These are phyloP conservation scores for Anorthoa munda DNA, from an alignment of 2,888 invertebrate genomes.

Conservation along the genomic window DNA sequence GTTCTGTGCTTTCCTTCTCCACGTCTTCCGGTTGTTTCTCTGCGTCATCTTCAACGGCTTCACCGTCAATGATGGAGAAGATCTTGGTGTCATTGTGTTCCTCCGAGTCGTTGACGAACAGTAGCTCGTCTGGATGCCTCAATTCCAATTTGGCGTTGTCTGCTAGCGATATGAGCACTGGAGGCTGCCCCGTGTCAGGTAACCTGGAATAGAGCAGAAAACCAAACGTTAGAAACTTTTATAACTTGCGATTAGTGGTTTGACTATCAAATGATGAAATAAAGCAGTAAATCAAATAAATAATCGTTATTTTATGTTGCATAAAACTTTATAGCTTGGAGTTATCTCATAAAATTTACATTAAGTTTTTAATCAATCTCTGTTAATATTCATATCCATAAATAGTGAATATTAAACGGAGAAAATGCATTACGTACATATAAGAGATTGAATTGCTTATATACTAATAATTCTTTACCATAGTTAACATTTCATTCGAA, in stretches of 20 bases:
- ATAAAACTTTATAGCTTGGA: slow-evolving; percentile 6
- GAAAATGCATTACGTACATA: slow-evolving; percentile 8
- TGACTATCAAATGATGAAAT: slow-evolving; percentile 1
- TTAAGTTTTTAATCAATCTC: slow-evolving; percentile 10
- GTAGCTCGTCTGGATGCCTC: slow-evolving; percentile 89
- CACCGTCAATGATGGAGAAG: slow-evolving; percentile 81
- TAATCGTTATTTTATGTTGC: slow-evolving; percentile 9
- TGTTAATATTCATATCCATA: slow-evolving; percentile 21
- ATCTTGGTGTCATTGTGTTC: slow-evolving; percentile 86
- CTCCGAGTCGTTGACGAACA: slow-evolving; percentile 87
- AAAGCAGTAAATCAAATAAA: slow-evolving; percentile 4
- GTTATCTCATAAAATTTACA: slow-evolving; percentile 30
- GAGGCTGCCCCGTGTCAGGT: slow-evolving; percentile 92
- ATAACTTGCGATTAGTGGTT: background rate
- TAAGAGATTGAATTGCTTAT: background rate
- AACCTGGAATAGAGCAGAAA: slow-evolving; percentile 87
- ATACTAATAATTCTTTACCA: background rate
- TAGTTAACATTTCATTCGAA: background rate
- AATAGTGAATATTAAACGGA: slow-evolving; percentile 31
- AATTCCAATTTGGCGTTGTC: slow-evolving; percentile 92
- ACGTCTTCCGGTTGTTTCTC: slow-evolving; percentile 70
- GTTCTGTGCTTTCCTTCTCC: slow-evolving; percentile 82
- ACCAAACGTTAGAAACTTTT: background rate
- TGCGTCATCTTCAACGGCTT: slow-evolving; percentile 74
- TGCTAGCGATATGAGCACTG: slow-evolving; percentile 91